phyloP scores from a whole-genome alignment of 2,888 invertebrate genomes.

The Papilio elwesi region DNA sequence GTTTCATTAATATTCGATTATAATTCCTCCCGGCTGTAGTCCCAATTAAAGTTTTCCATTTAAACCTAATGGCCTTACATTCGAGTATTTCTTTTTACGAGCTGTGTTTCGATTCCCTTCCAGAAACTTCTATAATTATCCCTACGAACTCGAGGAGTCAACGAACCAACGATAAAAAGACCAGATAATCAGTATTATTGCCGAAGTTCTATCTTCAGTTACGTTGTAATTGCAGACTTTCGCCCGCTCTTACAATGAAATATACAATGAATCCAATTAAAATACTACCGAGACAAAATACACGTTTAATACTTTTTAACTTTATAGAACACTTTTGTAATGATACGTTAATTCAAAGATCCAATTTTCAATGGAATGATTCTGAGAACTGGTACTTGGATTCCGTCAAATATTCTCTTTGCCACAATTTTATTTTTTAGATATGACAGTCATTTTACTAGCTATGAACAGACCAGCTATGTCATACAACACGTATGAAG shows the following conservation, averaged over 20 bases:
- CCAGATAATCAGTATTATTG: slow-evolving; percentile 51
- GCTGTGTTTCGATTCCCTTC: slow-evolving; percentile 43
- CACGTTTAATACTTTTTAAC: slow-evolving; percentile 19
- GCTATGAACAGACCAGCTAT: not conserved
- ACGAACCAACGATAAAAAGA: slow-evolving; percentile 48
- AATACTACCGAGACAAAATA: not conserved
- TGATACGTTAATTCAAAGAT: not conserved
- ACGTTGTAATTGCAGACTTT: slow-evolving; percentile 44
- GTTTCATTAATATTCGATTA: no score
- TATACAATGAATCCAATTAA: slow-evolving; percentile 24
- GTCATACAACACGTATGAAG: not conserved
- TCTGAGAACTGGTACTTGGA: no score
- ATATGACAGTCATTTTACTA: not conserved
- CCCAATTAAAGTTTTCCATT: slow-evolving; percentile 41
- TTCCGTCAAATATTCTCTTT: no score
- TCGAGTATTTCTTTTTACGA: slow-evolving; percentile 34
- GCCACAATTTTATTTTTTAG: no score
- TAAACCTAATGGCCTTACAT: slow-evolving; percentile 32
- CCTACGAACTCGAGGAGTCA: slow-evolving; percentile 43
- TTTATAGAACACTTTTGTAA: not conserved
- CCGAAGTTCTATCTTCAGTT: slow-evolving; percentile 50
- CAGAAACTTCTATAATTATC: slow-evolving; percentile 51
- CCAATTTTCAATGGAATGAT: no score
- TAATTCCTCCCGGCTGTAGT: not conserved
- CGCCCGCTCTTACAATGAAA: slow-evolving; percentile 14